These are phyloP conservation scores for Lepisosteus osseus DNA, from an alignment of 2,113 vertebrate species.

Conservation along the genomic window DNA sequence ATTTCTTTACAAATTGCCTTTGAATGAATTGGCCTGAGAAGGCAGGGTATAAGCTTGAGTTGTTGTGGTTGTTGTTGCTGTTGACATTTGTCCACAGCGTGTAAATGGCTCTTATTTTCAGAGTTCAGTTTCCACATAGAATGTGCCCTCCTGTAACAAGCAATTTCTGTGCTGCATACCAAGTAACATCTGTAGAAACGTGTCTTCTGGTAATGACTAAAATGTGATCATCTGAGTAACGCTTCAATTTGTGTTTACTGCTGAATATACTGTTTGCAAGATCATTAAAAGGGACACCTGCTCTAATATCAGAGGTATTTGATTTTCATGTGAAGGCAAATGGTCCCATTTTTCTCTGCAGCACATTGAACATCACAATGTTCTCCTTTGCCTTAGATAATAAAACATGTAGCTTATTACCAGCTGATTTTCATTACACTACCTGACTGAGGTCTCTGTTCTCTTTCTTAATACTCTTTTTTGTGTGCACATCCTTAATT, in stretches of 20 bases:
- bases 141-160: background rate
- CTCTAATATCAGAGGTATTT: conserved; percentile 22
- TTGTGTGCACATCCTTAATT: background rate
- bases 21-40: no score
- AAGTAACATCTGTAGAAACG: background rate
- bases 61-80: no score
- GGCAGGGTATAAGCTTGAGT: no score
- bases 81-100: no score
- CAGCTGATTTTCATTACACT: background rate
- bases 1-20: no score
- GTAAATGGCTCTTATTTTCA: background rate
- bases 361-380: no score
- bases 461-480: background rate
- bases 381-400: background rate
- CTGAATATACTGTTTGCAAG: conserved; percentile 47
- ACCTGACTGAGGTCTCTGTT: conserved; percentile 1
- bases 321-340: no score
- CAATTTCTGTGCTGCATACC: background rate
- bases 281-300: conserved; percentile 54
- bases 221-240: conserved; percentile 4
- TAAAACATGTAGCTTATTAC: background rate
- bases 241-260: conserved; percentile 31
- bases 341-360: no score
- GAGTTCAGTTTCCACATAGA: conserved; percentile 32
- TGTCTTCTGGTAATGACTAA: background rate